phyloP scores from a whole-genome alignment of 2,888 invertebrate species.

The Heliothis peltigera region DNA sequence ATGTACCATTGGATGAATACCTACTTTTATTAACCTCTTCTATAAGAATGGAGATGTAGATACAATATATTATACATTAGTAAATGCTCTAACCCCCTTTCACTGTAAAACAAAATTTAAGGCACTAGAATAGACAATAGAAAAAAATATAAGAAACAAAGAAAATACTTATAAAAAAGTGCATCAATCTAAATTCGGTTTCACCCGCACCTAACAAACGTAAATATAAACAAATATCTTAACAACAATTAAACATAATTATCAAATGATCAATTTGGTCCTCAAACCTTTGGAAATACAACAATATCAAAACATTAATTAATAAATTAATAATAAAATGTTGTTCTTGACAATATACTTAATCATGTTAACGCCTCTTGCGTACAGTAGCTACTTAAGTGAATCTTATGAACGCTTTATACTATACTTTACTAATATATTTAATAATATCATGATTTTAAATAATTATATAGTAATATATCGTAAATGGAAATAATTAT shows the following conservation, averaged over 20 bases:
- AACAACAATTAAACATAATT: conserved; percentile 37
- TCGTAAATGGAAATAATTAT: conserved; percentile 32
- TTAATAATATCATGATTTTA: conserved; percentile 32
- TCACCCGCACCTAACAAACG: conserved; percentile 12
- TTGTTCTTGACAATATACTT: conserved; percentile 25
- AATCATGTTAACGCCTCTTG: conserved; percentile 1
- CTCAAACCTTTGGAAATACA: conserved; percentile 60
- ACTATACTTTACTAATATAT: conserved; percentile 27
- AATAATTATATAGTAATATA: conserved; percentile 37
- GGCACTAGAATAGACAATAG: conserved; percentile 67
- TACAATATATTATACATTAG: conserved; percentile 2
- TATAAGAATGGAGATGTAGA: background rate
- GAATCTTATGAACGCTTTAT: conserved; percentile 9
- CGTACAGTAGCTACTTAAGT: conserved; percentile 26
- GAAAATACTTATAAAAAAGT: conserved; percentile 25
- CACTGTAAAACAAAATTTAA: conserved; percentile 62
- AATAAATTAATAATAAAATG: conserved; percentile 36
- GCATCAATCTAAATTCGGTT: conserved; percentile 14
- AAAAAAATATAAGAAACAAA: conserved; percentile 37
- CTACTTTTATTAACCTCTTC: conserved; percentile 10
- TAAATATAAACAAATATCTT: conserved; percentile 36
- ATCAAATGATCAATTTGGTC: conserved; percentile 55
- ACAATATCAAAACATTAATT: conserved; percentile 41
- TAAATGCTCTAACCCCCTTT: conserved; percentile 7
- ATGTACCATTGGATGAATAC: background rate